Percentiles rank a stretch among this genome's conserved stretches.
phyloP scores from a whole-genome alignment of 2,888 invertebrate genomes.

The Dendrolimus pini region DNA sequence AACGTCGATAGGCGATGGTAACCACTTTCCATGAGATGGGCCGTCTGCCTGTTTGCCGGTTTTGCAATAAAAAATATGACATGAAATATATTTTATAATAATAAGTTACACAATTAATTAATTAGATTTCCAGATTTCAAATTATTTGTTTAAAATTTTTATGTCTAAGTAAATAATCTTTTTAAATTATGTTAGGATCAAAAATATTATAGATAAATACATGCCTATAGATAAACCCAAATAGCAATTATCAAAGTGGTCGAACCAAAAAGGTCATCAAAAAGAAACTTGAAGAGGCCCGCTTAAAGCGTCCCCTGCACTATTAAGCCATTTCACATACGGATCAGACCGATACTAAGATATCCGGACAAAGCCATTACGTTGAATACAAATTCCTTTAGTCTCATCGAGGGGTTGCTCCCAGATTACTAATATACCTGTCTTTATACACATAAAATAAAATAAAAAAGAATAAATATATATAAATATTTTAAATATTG shows the following conservation, averaged over 20 bases:
- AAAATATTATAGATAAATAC: too few relatives aligned
- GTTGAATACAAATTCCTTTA: constrained; percentile 60
- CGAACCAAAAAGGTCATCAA: constrained; percentile 21
- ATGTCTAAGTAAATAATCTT: too few relatives aligned
- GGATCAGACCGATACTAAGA: constrained; percentile 13
- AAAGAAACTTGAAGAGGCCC: constrained; percentile 22
- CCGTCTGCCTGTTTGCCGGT: too few relatives aligned
- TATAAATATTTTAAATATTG: background rate
- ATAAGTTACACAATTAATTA: background rate
- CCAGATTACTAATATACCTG: background rate
- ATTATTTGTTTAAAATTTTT: background rate
- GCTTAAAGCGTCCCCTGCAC: constrained; percentile 25
- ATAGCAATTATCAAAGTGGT: constrained; percentile 3
- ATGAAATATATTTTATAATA: too few relatives aligned
- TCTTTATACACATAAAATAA: background rate
- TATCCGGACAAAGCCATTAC: constrained; percentile 57
- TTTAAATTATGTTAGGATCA: too few relatives aligned
- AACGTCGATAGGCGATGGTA: too few relatives aligned
- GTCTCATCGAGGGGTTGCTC: constrained; percentile 28
- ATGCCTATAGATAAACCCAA: too few relatives aligned
- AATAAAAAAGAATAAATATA: background rate
- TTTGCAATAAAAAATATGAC: too few relatives aligned
- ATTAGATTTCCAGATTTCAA: background rate
- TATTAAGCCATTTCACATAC: constrained; percentile 18
- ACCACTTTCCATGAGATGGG: too few relatives aligned